Percentiles rank a stretch among this genome's conserved stretches.
Conservation (phyloP, 2,888 invertebrate species). For the Folsomia manolachei region DNA sequence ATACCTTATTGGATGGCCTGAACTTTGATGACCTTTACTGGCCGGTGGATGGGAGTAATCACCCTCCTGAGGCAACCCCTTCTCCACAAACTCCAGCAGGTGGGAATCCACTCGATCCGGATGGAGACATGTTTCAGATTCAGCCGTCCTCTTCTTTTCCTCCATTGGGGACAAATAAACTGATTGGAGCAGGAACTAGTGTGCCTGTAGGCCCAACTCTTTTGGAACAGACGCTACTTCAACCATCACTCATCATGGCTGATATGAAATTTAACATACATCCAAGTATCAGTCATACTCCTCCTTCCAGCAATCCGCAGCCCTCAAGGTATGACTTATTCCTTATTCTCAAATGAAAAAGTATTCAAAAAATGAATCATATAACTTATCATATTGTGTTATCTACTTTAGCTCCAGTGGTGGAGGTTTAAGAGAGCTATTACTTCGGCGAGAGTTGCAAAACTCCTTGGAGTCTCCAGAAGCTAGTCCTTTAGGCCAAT, state of each 20-base stretch:
- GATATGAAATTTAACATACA: conserved; percentile 25
- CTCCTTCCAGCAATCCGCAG: conserved; percentile 30
- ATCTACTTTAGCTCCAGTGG: conserved; percentile 33
- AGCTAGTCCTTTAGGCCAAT: conserved; percentile 54
- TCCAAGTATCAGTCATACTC: neutral
- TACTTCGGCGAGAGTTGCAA: conserved; percentile 48
- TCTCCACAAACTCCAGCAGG: conserved; percentile 48
- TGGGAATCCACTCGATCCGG: conserved; percentile 36
- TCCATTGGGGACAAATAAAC: conserved; percentile 37
- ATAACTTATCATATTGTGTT: conserved; percentile 12
- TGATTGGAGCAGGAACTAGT: conserved; percentile 38
- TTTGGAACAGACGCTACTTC: conserved; percentile 43
- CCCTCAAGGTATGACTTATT: conserved; percentile 28
- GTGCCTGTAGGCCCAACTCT: conserved; percentile 46
- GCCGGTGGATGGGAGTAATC: conserved; percentile 61
- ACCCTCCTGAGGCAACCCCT: conserved; percentile 45
- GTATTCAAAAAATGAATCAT: neutral
- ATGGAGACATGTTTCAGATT: conserved; percentile 39
- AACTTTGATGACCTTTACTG: conserved; percentile 80
- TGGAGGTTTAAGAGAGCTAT: conserved; percentile 45
- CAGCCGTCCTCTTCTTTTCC: conserved; percentile 48
- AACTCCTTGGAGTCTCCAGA: conserved; percentile 54
- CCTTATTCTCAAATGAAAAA: neutral
- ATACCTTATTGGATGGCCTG: conserved; percentile 75
- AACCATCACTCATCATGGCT: conserved; percentile 35